Base-by-base conservation (phyloP, 2,113 vertebrate species). In the Pholis gunnellus region DNA sequence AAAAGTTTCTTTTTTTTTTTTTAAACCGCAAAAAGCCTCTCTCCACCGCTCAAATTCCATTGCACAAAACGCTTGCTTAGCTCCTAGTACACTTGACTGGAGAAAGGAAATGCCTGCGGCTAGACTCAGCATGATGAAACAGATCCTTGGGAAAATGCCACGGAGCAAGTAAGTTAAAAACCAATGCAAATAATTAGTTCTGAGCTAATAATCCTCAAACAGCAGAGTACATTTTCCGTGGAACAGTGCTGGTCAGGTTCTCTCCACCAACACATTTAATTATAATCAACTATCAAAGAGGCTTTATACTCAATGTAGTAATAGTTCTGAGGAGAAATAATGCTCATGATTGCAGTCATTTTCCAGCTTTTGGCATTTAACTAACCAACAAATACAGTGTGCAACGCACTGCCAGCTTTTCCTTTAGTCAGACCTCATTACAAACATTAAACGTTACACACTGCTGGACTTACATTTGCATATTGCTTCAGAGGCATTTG, bases 121-220 rank as follows among this genome's bases (percentile, higher is more conserved):
- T 13, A 4, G 70, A 81, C 69, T 83, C 46, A 13, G 36, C 64
- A 48, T 79, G 75, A 88, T 89, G 79, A 85, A 91, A 87, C 54
- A 27, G 61, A 82, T 87, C 79, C 66, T 60, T 18, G 46, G 36
- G 50, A 81, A 88, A 82, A 80, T 29, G 57, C 64, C 25, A 27
- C 14, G 59, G 42, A 61, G 59, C 25, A 27, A 79, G 48, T 74
- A 57, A 78, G 85, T 76, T 57, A 81, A 65, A 77, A 88, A 79
- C 57, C 61, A 82, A 82, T 70, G 81, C 56, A 80, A 73, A 86
- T 81, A 85, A 88, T 88, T 81, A 83, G 74, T 83, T 84, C 66
- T 81, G 79, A 82, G 81, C 82, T 88, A 85, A 84, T 78, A 46
- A 61, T 60, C 9, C 65, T 75, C 9, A 63, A 84, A 76, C 44